Base-by-base conservation (phyloP, 1,140 invertebrate species). In the Neodiprion virginianus region DNA sequence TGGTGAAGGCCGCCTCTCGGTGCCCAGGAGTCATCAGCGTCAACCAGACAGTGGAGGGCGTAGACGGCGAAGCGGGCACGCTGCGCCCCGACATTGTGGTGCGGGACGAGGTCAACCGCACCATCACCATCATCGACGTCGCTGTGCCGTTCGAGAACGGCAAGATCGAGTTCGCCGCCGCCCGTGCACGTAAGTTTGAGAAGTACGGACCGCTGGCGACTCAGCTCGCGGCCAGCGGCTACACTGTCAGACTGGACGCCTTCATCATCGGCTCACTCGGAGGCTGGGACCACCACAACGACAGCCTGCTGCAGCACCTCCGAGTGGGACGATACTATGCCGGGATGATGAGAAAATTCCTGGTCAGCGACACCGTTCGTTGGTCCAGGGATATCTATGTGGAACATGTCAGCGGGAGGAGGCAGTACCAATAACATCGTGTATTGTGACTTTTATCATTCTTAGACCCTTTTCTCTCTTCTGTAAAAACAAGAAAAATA, bases 131-230 rank as follows among this genome's bases (percentile, higher is more conserved):
- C 14, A 74, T 86, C 61, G 84, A 88, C 71, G 82, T 89, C 2
- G 74, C 83, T n/a, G 79, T 87, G 28, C 79, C 83, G 0, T 88
- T 87, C 28, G 85, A 89, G 61, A 88, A 86, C 72, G 72, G 78
- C 9, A 21, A 49, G 8, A 74, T 67, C 0, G 83, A 79, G 0
- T 61, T 85, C 8, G 73, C 66, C 2, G 67, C 48, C 10, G 79
- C 75, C 0, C 68, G 79, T 10, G 9, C 21, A 0, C 48, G 8
- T 28, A 86, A 85, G 69, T 50, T 79, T 0, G 17, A n/a, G 0
- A 86, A 85, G 40, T 86, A 86, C 61, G 48, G 14, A 0, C 67
- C 66, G 7, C 71, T 84, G 0, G 80, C 76, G 1, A 70, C 77
- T 0, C n/a, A 47, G 0, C 61, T 83, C 10, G 49, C 53, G 3